Evolutionary conservation across 2,797 vertebrate species (phyloP), one percentile per base, ranked within the genome.

Genomic region (Notoglanidium macrostoma): DNA sequence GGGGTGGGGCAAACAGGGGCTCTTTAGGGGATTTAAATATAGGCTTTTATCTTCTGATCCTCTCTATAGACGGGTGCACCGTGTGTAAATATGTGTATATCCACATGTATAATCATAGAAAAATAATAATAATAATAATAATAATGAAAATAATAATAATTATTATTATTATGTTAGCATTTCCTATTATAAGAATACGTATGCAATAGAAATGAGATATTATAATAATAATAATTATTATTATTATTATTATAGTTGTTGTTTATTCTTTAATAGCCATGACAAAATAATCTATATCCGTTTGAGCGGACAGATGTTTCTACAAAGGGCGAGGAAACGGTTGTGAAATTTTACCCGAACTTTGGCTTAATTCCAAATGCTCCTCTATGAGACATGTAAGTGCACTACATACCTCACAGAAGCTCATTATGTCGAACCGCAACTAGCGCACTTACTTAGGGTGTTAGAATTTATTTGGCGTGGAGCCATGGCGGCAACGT

Each of bases 1-100:
- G 77, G 92, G 93, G 92, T 93, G 94, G 87, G 93, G 92, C 92
- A 86, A 86, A 54, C 61, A 9, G 74, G 21, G 80, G 44, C 29
- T 26, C 57, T 86, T 79, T 57, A 55, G 61, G 68, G 63, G 83
- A 82, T 90, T 87, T 86, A 88, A 90, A 87, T 87, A 67, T 68
- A 87, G 79, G 61, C 83, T 85, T 54, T 86, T 63, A 73, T 21
- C 3, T 65, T 54, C 81, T 86, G 86, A 87, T 78, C 86, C 81
- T 67, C 72, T 83, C 63, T 86, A 63, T 17, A 61, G 2, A 17
- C 32, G 32, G n/a, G 51, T 51, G 14, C 55, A 49, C 44, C 12
- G 5, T 35, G 29, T 63, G 44, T 35, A n/a, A 14, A 57, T 65
- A 35, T 54, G 11, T 78, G 32, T 40, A 5, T 76, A 57, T 40